Base-by-base conservation (phyloP, 2,797 vertebrate genomes). In the Australoheros facetus region DNA sequence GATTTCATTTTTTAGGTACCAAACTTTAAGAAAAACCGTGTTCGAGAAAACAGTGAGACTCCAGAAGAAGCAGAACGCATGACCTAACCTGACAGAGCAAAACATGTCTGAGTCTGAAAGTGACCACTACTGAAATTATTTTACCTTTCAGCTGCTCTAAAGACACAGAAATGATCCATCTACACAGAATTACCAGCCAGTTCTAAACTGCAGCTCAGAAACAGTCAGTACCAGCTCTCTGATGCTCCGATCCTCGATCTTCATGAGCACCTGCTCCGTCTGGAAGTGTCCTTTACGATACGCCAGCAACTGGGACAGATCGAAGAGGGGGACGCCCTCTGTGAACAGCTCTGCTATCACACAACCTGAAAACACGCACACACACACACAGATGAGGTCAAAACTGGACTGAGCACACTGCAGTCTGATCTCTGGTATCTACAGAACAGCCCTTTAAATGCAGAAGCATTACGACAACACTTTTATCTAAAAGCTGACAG, bases 291-390 rank as follows among this genome's bases (percentile, higher is more conserved):
- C 97, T 89, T 98, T 99, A 79, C 98, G 97, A 75, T 99, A 99
- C 1, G 98, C 98, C 91, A 99, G 90, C 88, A 99, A 95, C 91
- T 99, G 98, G 51, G 98, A 99, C 72, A 99, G 95, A 84, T 99
- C 98, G 84, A 99, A 99, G 42, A 99, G 92, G 2, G 98, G 98
- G 26, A 98, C 97, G 0, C 98, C 98, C 89, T 99, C 98, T 0
- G 97, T 98, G 92, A 99, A 99, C 23, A 99, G 95, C 84, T 99
- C 98, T 2, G 98, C 98, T 62, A 99, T 97, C 75, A 99, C 98
- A 86, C 98, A 99, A 42, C 98, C 98, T 99, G 90, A 85, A 89
- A 57, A 30, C 8, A 19, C 42, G 5, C 39, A 34, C 32, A 32
- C 32, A 32, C 55, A 64, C 39, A 70, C 21, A 42, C 6, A 30